Base-by-base conservation (phyloP, 2,113 vertebrate genomes). In the Myocastor coypus region DNA sequence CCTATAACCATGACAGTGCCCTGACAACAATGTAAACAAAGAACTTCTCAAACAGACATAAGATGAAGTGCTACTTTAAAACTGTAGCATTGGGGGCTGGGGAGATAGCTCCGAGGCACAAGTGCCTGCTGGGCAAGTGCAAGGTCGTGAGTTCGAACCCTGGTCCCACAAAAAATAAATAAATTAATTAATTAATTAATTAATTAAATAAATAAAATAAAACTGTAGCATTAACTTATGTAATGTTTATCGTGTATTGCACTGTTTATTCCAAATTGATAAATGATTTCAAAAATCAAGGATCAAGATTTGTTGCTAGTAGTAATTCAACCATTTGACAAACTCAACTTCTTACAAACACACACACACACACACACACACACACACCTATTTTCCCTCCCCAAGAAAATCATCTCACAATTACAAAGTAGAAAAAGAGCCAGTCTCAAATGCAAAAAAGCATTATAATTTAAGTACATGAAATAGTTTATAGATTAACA, bases 281-380 rank as follows among this genome's bases (percentile, higher is more conserved):
- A 98, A 98, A 98, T 98, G 98, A 98, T 98, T 98, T 98, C 98
- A 98, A 98, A 75, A 98, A 84, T 93, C 98, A 98, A 98, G 98
- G 98, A 98, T 98, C 97, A 92, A 98, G 81, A 96, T 98, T 97
- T 97, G 97, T 82, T 97, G 94, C 95, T 98, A 98, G 97, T 96
- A 97, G 85, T 97, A 98, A 97, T 96, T 90, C 12, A 93, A 34
- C 66, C 95, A 97, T 93, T 98, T 97, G 97, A 98, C 93, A 97
- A 97, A 98, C 97, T 94, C 98, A 94, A 91, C 90, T 95, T 96
- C 64, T 94, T 97, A 98, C 96, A 98, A 97, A 98, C 97, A 97
- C 92, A 94, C 97, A 97, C 92, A 91, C 90, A 96, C 46, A 46
- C 46, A 46, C 46, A 46, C 46, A 46, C 46, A 46, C 46, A 46